These are phyloP conservation scores for Thermophis baileyi DNA, from an alignment of 2,113 vertebrate species.

Conservation along the genomic window DNA sequence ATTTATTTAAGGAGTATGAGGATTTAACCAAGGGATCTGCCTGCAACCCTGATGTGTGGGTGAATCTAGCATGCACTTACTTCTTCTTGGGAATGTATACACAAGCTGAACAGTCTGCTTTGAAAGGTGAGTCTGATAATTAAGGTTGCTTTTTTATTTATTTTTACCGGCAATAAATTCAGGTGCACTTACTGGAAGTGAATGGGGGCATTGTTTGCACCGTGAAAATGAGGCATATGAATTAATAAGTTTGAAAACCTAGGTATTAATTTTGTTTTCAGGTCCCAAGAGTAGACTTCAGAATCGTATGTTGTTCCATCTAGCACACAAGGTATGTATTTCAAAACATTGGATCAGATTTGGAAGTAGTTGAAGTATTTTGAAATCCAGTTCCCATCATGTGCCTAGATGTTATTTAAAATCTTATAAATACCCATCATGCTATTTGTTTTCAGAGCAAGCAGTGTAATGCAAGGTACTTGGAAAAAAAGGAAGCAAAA, in stretches of 20 bases:
- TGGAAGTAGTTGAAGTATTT: background rate
- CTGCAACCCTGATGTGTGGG: slow-evolving; percentile 87
- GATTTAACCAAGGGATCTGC: slow-evolving; percentile 72
- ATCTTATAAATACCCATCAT: background rate
- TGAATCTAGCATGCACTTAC: slow-evolving; percentile 86
- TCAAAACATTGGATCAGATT: background rate
- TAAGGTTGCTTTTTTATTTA: background rate
- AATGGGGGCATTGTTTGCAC: background rate
- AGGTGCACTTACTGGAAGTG: background rate
- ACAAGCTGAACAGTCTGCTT: slow-evolving; percentile 88
- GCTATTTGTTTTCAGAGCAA: background rate
- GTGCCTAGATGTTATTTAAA: background rate
- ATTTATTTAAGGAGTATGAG: slow-evolving; percentile 84
- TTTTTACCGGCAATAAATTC: background rate
- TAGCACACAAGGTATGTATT: slow-evolving; percentile 91
- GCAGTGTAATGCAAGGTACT: background rate
- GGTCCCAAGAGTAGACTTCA: slow-evolving; percentile 86
- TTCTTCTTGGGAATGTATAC: slow-evolving; percentile 95
- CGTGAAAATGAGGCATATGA: background rate
- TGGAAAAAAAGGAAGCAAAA: background rate
- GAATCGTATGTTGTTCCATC: slow-evolving; percentile 93
- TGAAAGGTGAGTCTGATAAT: slow-evolving; percentile 76
- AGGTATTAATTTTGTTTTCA: slow-evolving; percentile 61
- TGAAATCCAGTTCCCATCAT: background rate
- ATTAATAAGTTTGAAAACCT: background rate